These are phyloP conservation scores for Ernsta delagoae DNA, from an alignment of 2,888 invertebrate genomes.

Conservation along the genomic window DNA sequence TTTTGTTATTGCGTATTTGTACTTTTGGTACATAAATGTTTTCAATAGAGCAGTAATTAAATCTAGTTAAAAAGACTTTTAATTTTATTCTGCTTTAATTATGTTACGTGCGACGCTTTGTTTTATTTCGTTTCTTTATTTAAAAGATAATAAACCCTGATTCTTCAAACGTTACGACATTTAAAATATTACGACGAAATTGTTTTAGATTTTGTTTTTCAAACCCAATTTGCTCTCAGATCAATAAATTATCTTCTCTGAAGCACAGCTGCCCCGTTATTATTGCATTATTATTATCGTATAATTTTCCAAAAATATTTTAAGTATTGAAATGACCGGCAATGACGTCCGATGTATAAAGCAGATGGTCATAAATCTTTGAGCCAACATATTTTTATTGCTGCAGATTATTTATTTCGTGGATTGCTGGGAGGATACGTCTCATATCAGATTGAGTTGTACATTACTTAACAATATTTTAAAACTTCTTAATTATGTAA, in stretches of 20 bases:
- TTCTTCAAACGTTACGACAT: constrained; percentile 11
- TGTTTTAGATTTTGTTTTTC: constrained; percentile 27
- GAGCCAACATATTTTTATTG: constrained; percentile 32
- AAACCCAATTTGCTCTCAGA: constrained; percentile 23
- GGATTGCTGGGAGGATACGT: constrained; percentile 24
- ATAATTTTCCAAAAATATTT: constrained; percentile 31
- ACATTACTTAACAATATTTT: too few relatives aligned
- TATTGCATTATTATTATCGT: constrained; percentile 30
- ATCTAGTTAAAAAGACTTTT: too few relatives aligned
- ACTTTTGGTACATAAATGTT: background rate
- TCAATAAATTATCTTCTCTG: constrained; percentile 28
- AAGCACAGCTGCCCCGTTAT: constrained; percentile 28
- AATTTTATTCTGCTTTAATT: background rate
- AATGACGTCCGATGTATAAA: constrained; percentile 35
- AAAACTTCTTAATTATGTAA: too few relatives aligned
- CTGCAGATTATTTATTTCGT: constrained; percentile 24
- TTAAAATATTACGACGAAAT: constrained; percentile 29
- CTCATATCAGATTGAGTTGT: background rate
- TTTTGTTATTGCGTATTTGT: too few relatives aligned
- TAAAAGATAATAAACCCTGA: constrained; percentile 17
- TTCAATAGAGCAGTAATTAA: background rate
- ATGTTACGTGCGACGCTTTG: background rate
- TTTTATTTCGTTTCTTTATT: constrained; percentile 6
- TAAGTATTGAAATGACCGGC: constrained; percentile 25
- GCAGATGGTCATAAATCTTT: constrained; percentile 34